A percentile compares a stretch with the other conserved stretches of the same genome.
Evolutionary conservation across 2,797 vertebrate species (phyloP).

Genomic region (Eleutherodactylus coqui): DNA sequence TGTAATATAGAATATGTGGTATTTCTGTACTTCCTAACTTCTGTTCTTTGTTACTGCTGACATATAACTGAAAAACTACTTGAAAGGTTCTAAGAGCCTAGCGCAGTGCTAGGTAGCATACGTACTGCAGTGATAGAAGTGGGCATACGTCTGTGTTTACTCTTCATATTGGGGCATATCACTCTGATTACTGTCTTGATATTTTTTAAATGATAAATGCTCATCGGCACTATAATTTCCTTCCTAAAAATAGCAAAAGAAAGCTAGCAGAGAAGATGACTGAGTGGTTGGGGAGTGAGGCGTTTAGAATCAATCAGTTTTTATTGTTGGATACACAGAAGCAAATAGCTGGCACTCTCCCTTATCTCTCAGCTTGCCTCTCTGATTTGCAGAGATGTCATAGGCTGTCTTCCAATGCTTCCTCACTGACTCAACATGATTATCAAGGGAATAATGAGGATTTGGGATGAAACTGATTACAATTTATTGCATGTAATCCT

Average conservation of each 20-base stretch:
- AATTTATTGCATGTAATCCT: conserved; percentile 7
- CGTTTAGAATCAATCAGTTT: conserved; percentile 61
- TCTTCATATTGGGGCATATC: background rate
- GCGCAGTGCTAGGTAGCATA: background rate
- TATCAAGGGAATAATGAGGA: conserved; percentile 47
- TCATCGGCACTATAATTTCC: conserved; percentile 13
- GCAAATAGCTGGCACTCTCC: conserved; percentile 48
- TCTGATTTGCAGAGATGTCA: conserved; percentile 41
- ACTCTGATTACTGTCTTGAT: conserved; percentile 26
- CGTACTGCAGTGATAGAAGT: background rate
- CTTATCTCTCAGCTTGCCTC: conserved; percentile 32
- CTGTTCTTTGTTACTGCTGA: background rate
- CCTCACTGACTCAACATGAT: conserved; percentile 44
- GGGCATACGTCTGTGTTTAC: background rate
- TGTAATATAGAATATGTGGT: background rate
- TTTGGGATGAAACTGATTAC: conserved; percentile 30
- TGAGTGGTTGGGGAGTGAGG: conserved; percentile 46
- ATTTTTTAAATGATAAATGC: conserved; percentile 1
- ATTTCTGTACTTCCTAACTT: background rate
- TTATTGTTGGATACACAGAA: conserved; percentile 56
- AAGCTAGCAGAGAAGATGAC: conserved; percentile 24
- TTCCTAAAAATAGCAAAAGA: conserved; percentile 32
- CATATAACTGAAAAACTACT: background rate
- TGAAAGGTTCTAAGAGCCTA: background rate
- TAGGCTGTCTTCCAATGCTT: conserved; percentile 43